Base-by-base conservation (phyloP, 1,140 invertebrate species). In the Drosophila micromelanica region DNA sequence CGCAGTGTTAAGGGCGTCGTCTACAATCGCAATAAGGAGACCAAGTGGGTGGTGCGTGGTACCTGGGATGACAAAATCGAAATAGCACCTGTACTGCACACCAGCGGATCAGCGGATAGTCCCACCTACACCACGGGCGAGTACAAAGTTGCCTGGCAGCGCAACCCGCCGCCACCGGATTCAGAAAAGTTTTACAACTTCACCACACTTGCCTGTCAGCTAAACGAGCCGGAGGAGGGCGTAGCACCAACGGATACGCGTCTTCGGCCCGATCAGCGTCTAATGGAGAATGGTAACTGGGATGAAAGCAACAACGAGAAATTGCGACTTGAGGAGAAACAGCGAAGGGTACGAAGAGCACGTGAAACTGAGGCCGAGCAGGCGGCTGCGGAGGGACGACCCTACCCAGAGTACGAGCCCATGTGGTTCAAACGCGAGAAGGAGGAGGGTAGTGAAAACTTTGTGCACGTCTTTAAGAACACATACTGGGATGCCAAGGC, bases 211-310 rank as follows among this genome's bases (percentile, higher is more conserved):
- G 98, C 99, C 13, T 96, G 98, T 91, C 98, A 99, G 93, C 93
- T 99, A 51, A 99, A 99, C 92, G 99, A 99, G 93, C 93, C 94
- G 8, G 98, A 99, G 93, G 95, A 96, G 5, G 96, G 95, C 40
- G 95, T 99, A 27, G 98, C 98, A 30, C 98, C 98, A 12, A 99
- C 99, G 0, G 99, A 99, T 94, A 96, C 96, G 13, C 95, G 99
- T n/a, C 92, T 94, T 17, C 94, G 98, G 67, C 98, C 98, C 45
- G 98, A 99, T 94, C 98, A 99, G 93, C 95, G 98, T 48, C 94
- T 99, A 45, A 99, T 99, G 98, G 99, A 99, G 93, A 94, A 98
- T 62, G 98, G 98, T 6, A 90, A 93, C 13, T 99, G 98, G 98
- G 98, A 99, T 81, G 97, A 98, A 80, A 98, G 98, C 32, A 99